Evolutionary conservation across 2,888 invertebrate species (phyloP), one percentile per base, ranked within the genome.

Genomic region (Coecobrya sp.): DNA sequence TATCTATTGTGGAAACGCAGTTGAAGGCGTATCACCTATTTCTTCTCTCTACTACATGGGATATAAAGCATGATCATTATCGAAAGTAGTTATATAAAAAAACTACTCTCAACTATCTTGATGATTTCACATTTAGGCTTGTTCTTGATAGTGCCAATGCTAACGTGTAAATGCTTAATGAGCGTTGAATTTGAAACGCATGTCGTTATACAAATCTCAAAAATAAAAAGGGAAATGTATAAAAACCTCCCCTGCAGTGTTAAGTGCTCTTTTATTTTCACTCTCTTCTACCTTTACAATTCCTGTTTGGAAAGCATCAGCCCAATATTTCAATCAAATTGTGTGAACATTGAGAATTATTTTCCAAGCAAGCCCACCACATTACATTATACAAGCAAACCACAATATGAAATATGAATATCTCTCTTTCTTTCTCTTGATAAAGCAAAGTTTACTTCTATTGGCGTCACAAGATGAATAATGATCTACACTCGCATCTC

Each of bases 381-480:
- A 82, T 62, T 79, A 52, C 49, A 59, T n/a, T 19, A 82, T 19
- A 62, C 2, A 16, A 52, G 19, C 11, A 81, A 55, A 81, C 81
- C 82, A 62, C 62, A 82, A 62, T 42, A 82, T 82, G 42, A 82
- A 82, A 62, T 42, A 82, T 82, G 59, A 59, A 62, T 59, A 55
- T 27, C 0, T 81, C n/a, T n/a, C n/a, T n/a, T n/a, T n/a, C n/a
- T 76, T 81, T 82, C 82, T 82, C 59, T 82, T 27, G 45, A 49
- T 55, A 89, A 55, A 49, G 22, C n/a, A 90, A 85, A 90, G 30
- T 25, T 90, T 68, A 13, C 36, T 55, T 73, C 36, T 76, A 79
- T 76, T 90, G 36, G 70, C 65, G 85, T 90, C 90, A 76, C 89
- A 30, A 76, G 76, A 90, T 90, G 90, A 90, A 85, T 90, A 90